phyloP scores from a whole-genome alignment of 2,113 vertebrate species.

The Ameiurus melas region DNA sequence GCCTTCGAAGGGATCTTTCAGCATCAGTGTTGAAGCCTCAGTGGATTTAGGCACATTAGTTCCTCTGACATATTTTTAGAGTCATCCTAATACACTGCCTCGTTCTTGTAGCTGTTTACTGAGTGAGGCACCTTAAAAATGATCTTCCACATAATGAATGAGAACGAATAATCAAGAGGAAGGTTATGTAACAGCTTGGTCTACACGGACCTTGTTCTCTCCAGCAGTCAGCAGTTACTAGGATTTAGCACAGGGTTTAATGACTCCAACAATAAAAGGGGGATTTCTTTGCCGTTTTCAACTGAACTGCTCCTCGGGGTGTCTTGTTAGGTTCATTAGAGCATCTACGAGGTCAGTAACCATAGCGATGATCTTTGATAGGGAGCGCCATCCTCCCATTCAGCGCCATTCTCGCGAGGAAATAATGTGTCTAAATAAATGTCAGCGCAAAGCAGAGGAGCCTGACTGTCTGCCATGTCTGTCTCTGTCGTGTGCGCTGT shows the following conservation, averaged over 20 bases:
- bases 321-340: constrained; percentile 39
- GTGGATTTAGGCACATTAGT: constrained; percentile 6
- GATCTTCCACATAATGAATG: constrained; percentile 14
- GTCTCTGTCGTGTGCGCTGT: constrained; percentile 17
- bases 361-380: constrained; percentile 53
- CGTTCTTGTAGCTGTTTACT: constrained; percentile 10
- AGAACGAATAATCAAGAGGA: constrained; percentile 8
- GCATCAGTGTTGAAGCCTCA: constrained; percentile 1
- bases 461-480: constrained; percentile 6
- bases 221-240: constrained; percentile 6
- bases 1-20: not conserved
- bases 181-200: constrained; percentile 5
- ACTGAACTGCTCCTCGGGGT: constrained; percentile 11
- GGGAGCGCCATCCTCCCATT: constrained; percentile 28
- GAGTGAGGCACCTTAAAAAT: constrained; percentile 1
- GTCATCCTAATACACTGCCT: not conserved
- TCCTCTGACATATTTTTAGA: constrained; percentile 5
- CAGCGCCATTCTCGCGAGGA: not conserved
- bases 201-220: constrained; percentile 3
- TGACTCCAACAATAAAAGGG: constrained; percentile 21
- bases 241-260: constrained; percentile 15
- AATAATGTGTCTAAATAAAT: constrained; percentile 46
- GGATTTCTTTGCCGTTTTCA: constrained; percentile 29
- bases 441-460: constrained; percentile 23
- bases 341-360: constrained; percentile 40